phyloP scores from a whole-genome alignment of 1,140 invertebrate species.

The Branchinecta lindahli region DNA sequence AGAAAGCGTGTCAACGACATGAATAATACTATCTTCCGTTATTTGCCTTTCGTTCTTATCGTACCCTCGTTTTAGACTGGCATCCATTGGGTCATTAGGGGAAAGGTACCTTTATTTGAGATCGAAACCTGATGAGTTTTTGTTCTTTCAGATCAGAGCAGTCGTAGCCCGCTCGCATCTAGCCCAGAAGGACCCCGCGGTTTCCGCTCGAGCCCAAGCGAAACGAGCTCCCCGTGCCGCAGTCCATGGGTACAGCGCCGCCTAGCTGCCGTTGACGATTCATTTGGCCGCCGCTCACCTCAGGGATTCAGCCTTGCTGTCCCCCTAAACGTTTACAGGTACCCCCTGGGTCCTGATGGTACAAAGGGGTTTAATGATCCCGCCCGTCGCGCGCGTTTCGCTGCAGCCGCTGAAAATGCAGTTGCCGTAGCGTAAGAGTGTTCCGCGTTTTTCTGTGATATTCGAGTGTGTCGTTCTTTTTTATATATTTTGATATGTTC shows the following conservation, averaged over 20 bases:
- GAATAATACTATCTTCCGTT: too few species aligned
- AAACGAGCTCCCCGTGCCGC: constrained; percentile 21
- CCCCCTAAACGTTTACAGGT: constrained; percentile 50
- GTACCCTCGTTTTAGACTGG: too few species aligned
- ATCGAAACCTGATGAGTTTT: too few species aligned
- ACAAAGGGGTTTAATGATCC: constrained; percentile 48
- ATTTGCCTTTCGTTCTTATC: too few species aligned
- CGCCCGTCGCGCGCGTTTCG: constrained; percentile 31
- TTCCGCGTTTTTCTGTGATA: not conserved
- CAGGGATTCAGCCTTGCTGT: constrained; percentile 24
- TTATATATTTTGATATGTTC: constrained; percentile 1
- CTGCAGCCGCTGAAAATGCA: constrained; percentile 23
- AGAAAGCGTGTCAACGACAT: too few species aligned
- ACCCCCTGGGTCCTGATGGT: constrained; percentile 67
- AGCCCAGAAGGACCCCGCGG: constrained; percentile 21
- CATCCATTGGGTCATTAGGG: too few species aligned
- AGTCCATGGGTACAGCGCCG: constrained; percentile 38
- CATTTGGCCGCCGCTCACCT: constrained; percentile 12
- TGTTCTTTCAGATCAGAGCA: constrained; percentile 23
- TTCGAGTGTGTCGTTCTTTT: not conserved
- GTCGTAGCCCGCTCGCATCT: constrained; percentile 11
- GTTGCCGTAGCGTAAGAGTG: not conserved
- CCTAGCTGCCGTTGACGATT: constrained; percentile 27
- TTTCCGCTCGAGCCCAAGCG: constrained; percentile 2
- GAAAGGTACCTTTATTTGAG: too few species aligned